Percentiles rank a stretch among this genome's conserved stretches.
phyloP scores from a whole-genome alignment of 2,113 vertebrate genomes.

The Zonotrichia leucophrys region DNA sequence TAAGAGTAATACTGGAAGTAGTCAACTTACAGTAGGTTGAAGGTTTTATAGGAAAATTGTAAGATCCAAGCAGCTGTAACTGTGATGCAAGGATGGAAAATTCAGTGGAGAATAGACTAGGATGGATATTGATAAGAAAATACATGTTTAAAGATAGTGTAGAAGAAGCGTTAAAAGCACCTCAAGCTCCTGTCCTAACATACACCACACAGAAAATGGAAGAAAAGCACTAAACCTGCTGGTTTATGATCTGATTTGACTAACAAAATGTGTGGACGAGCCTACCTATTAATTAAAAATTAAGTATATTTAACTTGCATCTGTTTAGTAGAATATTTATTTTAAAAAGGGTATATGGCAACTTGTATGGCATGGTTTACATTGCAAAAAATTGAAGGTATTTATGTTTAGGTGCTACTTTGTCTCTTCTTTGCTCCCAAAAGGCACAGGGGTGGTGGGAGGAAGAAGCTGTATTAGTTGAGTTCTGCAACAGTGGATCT shows the following conservation, averaged over 20 bases:
- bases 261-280: not conserved
- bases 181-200: not conserved
- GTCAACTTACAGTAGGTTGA: not conserved
- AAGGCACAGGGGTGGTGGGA: accelerated
- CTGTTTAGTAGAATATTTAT: not conserved
- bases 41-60: not conserved
- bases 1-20: not conserved
- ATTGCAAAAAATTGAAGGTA: not conserved
- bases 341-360: not conserved
- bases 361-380: not conserved
- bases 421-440: not conserved
- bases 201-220: not conserved
- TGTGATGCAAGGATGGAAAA: not conserved
- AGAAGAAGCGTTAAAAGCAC: not conserved
- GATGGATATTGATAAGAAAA: not conserved
- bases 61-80: not conserved
- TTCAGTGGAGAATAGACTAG: not conserved
- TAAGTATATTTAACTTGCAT: not conserved
- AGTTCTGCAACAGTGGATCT: not conserved
- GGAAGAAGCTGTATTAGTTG: not conserved
- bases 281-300: not conserved
- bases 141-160: not conserved
- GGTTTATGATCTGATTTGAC: not conserved
- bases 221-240: not conserved
- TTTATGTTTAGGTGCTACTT: not conserved